Percentiles rank a stretch among this genome's conserved stretches.
These are phyloP conservation scores for Alosa alosa DNA, from an alignment of 2,113 vertebrate species.

Conservation along the genomic window DNA sequence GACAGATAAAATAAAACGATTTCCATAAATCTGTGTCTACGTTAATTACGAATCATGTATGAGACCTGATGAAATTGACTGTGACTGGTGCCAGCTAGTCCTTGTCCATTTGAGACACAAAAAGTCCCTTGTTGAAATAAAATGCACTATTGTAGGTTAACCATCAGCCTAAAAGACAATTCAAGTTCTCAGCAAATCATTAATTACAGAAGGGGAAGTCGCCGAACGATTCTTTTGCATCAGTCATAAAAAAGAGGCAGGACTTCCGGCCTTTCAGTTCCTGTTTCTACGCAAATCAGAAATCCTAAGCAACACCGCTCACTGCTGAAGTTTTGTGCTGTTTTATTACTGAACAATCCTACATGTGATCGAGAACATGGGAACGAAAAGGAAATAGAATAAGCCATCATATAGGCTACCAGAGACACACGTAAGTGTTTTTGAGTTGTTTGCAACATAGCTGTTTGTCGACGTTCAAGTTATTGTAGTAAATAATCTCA, in stretches of 20 bases:
- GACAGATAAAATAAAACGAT: not conserved
- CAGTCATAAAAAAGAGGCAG: not conserved
- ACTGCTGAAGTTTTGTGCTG: slow-evolving; percentile 48
- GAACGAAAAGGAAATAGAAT: slow-evolving; percentile 35
- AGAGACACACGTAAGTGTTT: slow-evolving; percentile 51
- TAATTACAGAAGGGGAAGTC: not conserved
- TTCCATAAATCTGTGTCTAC: not conserved
- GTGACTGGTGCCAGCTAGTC: not conserved
- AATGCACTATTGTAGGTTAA: not conserved
- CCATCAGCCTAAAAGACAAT: not conserved
- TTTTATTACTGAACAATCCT: slow-evolving; percentile 29
- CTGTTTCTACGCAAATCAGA: slow-evolving; percentile 35
- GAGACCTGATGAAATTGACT: not conserved
- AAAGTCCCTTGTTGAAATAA: not conserved
- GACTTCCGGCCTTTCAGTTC: slow-evolving; percentile 32
- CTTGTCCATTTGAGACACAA: not conserved
- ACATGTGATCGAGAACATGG: slow-evolving; percentile 39
- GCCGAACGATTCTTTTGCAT: not conserved
- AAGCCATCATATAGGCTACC: not conserved
- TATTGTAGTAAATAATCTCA: slow-evolving; percentile 18
- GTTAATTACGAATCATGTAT: not conserved
- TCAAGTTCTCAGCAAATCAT: too few species aligned
- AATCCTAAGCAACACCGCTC: slow-evolving; percentile 38
- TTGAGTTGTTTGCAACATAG: not conserved
- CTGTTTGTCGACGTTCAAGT: not conserved